Evolutionary conservation across 2,888 invertebrate genomes (phyloP), one percentile per base, ranked within the genome.

Genomic region (Galerucella calmariensis): DNA sequence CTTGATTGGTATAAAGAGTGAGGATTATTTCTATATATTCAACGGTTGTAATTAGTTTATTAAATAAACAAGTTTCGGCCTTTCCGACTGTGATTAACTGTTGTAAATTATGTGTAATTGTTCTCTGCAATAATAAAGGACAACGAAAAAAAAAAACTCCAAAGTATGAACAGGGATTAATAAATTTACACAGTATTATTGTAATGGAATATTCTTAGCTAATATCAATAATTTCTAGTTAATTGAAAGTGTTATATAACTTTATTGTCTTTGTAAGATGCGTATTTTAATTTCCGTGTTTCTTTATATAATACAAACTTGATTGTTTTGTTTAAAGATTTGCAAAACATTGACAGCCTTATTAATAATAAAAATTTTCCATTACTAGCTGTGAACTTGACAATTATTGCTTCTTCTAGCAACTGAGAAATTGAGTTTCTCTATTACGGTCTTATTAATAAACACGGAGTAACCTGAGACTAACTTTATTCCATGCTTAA

Each of bases 1-100:
- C 65, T 66, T 66, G 66, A 72, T 72, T 72, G 59, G 66, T 65
- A 71, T 16, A 27, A 35, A 48, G 46, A 61, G 58, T 24, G 35
- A 16, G 35, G 61, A 61, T 65, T 44, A 20, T 20, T 20, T 11
- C 8, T 41, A 65, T 44, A 65, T 44, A 46, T 65, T 46, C 9
- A 27, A 20, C 46, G 27, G n/a, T 16, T 8, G n/a, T 65, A 65
- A 65, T 20, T 65, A 65, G 27, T 61, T 67, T 16, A 67, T 46
- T 41, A 48, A 67, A 65, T 46, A 51, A 16, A 63, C 46, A 44
- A 53, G n/a, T 12, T 27, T 35, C 12, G 14, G 61, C 56, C 20
- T 27, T 41, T 41, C 20, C 20, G 63, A 44, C 16, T 46, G 11
- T 16, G 12, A 58, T 58, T 58, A 44, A 46, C 20, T 11, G 12